phyloP scores from a whole-genome alignment of 1,140 invertebrate species.

The Drosophila lowei region DNA sequence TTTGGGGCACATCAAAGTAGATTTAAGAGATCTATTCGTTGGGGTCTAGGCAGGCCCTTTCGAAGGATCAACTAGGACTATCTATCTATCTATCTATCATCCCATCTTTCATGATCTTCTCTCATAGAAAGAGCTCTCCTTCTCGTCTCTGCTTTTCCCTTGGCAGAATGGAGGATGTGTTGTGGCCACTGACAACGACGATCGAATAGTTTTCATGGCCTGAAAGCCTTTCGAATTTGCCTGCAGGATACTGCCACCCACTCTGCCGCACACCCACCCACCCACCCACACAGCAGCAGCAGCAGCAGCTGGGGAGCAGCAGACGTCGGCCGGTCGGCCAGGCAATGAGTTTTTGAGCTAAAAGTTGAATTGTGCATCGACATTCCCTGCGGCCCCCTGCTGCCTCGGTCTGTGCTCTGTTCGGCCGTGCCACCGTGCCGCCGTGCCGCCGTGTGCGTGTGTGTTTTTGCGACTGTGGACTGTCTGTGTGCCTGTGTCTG shows the following conservation, averaged over 20 bases:
- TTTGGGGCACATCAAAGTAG: too few species aligned
- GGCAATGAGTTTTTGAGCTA: conserved; percentile 78
- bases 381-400: conserved; percentile 28
- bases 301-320: conserved; percentile 3
- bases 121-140: too few species aligned
- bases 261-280: conserved; percentile 13
- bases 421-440: conserved; percentile 8
- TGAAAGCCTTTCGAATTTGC: conserved; percentile 58
- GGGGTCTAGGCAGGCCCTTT: too few species aligned
- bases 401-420: not conserved
- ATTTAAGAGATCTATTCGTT: too few species aligned
- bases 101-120: too few species aligned
- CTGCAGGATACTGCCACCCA: conserved; percentile 64
- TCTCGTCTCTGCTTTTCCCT: not conserved
- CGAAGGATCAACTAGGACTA: too few species aligned
- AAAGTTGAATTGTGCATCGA: conserved; percentile 81
- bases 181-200: not conserved
- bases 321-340: conserved; percentile 35
- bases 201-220: conserved; percentile 3
- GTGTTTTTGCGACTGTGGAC: not conserved
- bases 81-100: too few species aligned
- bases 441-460: conserved; percentile 8
- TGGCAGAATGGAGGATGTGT: too few species aligned
- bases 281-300: conserved; percentile 23
- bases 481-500: conserved; percentile 36